These are phyloP conservation scores for Apodemus agrarius DNA, from an alignment of 2,797 vertebrate genomes.

Conservation along the genomic window DNA sequence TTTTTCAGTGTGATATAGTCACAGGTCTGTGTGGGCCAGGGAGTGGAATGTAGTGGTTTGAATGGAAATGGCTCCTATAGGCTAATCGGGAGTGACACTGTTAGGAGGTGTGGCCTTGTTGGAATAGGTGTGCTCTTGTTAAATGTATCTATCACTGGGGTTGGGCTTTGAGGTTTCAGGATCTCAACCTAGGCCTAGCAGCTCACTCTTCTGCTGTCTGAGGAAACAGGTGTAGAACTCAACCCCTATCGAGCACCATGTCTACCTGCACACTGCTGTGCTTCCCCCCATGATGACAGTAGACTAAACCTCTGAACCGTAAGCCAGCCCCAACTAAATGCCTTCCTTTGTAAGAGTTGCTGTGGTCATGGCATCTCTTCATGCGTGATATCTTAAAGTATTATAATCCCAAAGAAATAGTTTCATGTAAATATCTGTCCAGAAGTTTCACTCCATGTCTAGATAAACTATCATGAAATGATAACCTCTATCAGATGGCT, in stretches of 20 bases:
- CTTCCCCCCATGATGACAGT: neutral
- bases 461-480: neutral
- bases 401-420: slow-evolving; percentile 18
- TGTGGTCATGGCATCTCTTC: neutral
- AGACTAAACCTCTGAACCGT: neutral
- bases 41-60: neutral
- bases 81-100: neutral
- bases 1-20: neutral
- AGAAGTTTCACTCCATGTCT: neutral
- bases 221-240: neutral
- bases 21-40: neutral
- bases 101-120: neutral
- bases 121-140: neutral
- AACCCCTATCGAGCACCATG: neutral
- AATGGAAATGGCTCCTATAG: neutral
- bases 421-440: slow-evolving; percentile 7
- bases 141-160: neutral
- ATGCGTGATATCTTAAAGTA: neutral
- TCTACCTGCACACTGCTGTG: neutral
- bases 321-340: neutral
- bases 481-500: neutral
- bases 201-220: neutral
- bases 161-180: neutral
- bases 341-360: neutral
- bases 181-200: neutral